Percentiles rank a stretch among this genome's conserved stretches.
These are phyloP conservation scores for Hippoglossus stenolepis DNA, from an alignment of 2,113 vertebrate genomes.

Conservation along the genomic window DNA sequence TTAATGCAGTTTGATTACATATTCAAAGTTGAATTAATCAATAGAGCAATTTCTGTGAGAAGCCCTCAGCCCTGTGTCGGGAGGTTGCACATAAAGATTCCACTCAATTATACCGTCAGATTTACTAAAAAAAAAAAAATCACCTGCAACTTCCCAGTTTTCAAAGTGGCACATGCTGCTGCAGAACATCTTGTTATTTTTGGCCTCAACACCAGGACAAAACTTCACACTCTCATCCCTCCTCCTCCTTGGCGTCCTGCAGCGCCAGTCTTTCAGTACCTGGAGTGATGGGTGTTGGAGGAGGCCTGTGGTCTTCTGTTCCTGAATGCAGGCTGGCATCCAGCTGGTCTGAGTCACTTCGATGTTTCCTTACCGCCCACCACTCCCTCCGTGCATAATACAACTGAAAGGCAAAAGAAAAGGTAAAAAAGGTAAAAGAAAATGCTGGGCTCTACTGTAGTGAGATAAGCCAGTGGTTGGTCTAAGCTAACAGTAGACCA, in stretches of 20 bases:
- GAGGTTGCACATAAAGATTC: not conserved
- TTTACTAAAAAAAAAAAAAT: conserved; percentile 1
- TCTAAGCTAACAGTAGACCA: not conserved
- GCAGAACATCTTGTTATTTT: conserved; percentile 28
- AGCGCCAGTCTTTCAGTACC: conserved; percentile 42
- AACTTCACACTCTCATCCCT: conserved; percentile 23
- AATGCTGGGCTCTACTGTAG: conserved; percentile 8
- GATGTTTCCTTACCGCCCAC: conserved; percentile 34
- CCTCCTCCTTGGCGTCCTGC: conserved; percentile 32
- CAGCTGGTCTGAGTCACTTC: conserved; percentile 50
- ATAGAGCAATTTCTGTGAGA: conserved; percentile 1
- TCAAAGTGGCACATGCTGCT: conserved; percentile 10
- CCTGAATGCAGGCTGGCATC: conserved; percentile 43
- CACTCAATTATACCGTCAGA: not conserved
- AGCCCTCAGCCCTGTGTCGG: not conserved
- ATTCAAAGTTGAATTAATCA: conserved; percentile 21
- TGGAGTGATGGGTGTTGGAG: conserved; percentile 36
- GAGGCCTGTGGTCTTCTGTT: conserved; percentile 40
- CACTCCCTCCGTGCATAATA: conserved; percentile 21
- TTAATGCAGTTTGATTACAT: conserved; percentile 17
- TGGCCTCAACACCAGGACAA: conserved; percentile 29
- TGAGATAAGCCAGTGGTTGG: not conserved
- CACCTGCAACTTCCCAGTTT: conserved; percentile 21
- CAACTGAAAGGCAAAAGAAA: conserved; percentile 16
- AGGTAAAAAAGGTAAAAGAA: conserved; percentile 11